phyloP scores from a whole-genome alignment of 1,140 invertebrate genomes.

The Lithobius niger region DNA sequence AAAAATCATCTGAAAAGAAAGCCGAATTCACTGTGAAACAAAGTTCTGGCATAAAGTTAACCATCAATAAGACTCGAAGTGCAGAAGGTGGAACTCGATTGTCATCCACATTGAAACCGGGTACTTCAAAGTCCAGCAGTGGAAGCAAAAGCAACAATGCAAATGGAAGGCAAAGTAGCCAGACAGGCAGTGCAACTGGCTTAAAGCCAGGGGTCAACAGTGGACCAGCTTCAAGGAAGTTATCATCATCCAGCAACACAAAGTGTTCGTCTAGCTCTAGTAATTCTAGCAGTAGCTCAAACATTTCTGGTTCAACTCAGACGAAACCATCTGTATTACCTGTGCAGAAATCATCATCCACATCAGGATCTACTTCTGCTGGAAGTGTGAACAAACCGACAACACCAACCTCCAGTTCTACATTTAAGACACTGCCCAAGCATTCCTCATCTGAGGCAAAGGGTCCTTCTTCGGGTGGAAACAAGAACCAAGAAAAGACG shows the following conservation, averaged over 20 bases:
- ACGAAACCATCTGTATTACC: neutral
- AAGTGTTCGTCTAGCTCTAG: neutral
- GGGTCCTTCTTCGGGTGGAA: neutral
- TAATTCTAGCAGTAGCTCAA: neutral
- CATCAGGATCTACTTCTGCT: neutral
- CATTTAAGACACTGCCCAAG: neutral
- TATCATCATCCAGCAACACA: neutral
- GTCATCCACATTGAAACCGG: constrained; percentile 28
- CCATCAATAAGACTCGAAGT: constrained; percentile 71
- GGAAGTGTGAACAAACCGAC: no score
- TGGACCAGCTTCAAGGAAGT: constrained; percentile 61
- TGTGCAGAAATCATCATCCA: neutral
- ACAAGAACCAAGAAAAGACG: neutral
- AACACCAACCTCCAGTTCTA: neutral
- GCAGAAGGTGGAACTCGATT: constrained; percentile 39
- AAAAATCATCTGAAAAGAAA: constrained; percentile 39
- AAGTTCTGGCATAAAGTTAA: constrained; percentile 72
- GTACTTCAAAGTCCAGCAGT: constrained; percentile 11
- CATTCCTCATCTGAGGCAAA: neutral
- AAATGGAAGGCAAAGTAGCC: neutral
- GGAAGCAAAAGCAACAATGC: neutral
- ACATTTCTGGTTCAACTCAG: neutral
- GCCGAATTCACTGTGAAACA: constrained; percentile 73
- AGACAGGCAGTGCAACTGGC: constrained; percentile 42
- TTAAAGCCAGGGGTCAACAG: constrained; percentile 68